phyloP scores from a whole-genome alignment of 2,113 vertebrate genomes.

The Arvicanthis niloticus region DNA sequence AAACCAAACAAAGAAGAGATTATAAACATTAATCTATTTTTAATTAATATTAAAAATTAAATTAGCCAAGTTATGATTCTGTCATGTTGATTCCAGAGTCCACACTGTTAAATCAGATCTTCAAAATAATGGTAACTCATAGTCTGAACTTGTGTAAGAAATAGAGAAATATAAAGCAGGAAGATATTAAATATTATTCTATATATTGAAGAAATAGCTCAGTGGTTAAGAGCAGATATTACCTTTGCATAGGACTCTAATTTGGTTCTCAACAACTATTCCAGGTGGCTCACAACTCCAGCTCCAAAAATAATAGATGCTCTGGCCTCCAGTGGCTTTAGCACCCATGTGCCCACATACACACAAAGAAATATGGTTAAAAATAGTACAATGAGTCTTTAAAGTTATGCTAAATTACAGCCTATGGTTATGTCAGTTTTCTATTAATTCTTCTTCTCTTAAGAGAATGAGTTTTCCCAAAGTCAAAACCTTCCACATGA shows the following conservation, averaged over 20 bases:
- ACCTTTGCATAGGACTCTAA: too few relatives aligned
- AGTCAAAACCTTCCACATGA: not conserved
- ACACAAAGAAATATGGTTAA: not conserved
- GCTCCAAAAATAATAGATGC: not conserved
- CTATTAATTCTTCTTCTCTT: not conserved
- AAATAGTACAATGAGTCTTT: not conserved
- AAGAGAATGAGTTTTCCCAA: not conserved
- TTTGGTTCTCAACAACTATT: not conserved
- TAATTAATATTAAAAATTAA: constrained; percentile 36
- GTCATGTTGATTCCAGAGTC: not conserved
- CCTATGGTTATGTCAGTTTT: not conserved
- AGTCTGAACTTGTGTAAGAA: not conserved
- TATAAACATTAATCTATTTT: not conserved
- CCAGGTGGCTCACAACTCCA: not conserved
- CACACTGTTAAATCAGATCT: not conserved
- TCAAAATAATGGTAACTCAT: constrained; percentile 16
- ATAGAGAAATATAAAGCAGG: not conserved
- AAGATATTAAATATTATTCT: not conserved
- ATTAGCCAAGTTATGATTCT: not conserved
- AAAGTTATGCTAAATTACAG: not conserved
- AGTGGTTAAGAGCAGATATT: not conserved
- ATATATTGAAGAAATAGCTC: not conserved
- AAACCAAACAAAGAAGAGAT: constrained; percentile 19
- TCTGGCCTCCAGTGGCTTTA: not conserved
- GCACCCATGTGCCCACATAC: not conserved